A percentile compares a stretch with the other conserved stretches of the same genome.
phyloP scores from a whole-genome alignment of 2,113 vertebrate genomes.

The Budorcas taxicolor region DNA sequence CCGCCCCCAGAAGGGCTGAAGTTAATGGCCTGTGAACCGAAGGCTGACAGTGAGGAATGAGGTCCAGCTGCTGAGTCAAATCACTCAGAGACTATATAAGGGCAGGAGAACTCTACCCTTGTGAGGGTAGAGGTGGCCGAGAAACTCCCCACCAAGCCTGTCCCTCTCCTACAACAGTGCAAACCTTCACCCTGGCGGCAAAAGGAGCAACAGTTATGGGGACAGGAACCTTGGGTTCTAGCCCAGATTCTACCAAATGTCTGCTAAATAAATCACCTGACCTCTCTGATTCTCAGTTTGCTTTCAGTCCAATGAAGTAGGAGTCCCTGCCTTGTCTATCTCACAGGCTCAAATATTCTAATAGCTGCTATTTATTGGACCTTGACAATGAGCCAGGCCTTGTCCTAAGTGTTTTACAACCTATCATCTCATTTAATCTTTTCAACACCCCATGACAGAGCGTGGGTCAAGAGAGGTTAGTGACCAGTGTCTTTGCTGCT shows the following conservation, averaged over 20 bases:
- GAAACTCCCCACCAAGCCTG: not conserved
- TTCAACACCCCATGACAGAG: not conserved
- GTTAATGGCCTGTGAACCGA: conserved; percentile 27
- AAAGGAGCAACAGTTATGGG: not conserved
- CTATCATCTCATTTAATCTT: not conserved
- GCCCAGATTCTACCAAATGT: not conserved
- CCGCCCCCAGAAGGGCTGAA: not conserved
- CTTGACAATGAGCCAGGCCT: not conserved
- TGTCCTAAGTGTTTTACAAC: not conserved
- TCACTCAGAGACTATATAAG: not conserved
- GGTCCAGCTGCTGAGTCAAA: conserved; percentile 6
- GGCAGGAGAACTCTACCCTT: not conserved
- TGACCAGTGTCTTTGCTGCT: not conserved
- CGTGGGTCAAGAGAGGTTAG: not conserved
- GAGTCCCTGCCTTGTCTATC: not conserved
- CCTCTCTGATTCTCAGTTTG: not conserved
- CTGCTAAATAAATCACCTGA: not conserved
- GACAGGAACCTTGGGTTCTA: not conserved
- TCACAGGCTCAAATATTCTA: not conserved
- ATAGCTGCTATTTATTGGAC: not conserved
- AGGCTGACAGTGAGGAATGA: conserved; percentile 10
- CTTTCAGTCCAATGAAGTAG: not conserved
- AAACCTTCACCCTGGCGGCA: not conserved
- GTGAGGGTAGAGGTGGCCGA: not conserved
- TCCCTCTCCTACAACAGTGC: not conserved